Evolutionary conservation across 2,888 invertebrate species (phyloP).

Genomic region (Pristionchus maxplancki): DNA sequence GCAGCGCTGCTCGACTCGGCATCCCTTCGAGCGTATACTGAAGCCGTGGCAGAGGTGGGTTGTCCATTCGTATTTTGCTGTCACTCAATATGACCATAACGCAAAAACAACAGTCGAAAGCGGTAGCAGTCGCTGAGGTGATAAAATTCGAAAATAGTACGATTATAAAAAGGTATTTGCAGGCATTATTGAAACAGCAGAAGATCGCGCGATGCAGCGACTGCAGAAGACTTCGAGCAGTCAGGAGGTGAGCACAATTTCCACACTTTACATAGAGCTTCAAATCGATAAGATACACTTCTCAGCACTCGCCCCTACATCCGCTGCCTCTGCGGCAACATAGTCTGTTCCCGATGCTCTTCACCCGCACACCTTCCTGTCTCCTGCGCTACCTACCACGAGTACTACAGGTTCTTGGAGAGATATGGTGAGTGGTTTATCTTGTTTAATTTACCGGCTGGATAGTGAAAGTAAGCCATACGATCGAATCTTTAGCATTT

Average conservation of each 20-base stretch:
- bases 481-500: background rate
- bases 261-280: background rate
- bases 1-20: background rate
- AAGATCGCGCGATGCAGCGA: background rate
- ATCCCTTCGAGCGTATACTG: background rate
- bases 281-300: background rate
- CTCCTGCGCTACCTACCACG: background rate
- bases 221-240: background rate
- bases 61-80: no score
- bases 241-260: background rate
- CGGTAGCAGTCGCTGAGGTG: no score
- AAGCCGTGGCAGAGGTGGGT: background rate
- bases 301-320: background rate
- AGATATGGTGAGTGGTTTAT: background rate
- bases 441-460: no score
- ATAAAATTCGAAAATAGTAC: no score
- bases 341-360: background rate
- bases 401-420: background rate
- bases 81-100: no score
- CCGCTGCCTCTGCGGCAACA: background rate
- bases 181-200: background rate
- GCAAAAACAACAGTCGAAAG: no score
- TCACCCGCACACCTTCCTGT: background rate
- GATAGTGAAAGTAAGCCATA: no score
- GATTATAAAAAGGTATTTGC: no score